Evolutionary conservation across 2,113 vertebrate species (phyloP).

Genomic region (Larimichthys crocea): DNA sequence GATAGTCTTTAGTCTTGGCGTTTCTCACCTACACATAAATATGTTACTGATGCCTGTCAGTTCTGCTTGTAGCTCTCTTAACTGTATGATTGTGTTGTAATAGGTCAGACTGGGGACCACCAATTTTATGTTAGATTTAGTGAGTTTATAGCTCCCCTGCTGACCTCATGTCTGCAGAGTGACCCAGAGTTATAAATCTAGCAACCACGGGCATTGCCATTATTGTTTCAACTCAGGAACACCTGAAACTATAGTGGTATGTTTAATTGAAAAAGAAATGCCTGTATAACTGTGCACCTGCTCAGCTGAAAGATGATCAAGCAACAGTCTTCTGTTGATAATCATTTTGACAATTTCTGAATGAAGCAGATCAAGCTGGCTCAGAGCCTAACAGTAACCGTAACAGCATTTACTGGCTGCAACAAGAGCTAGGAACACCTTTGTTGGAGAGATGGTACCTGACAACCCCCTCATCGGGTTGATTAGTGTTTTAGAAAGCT

Average conservation of each 20-base stretch:
- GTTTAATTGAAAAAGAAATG: no score
- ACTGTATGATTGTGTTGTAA: slow-evolving; percentile 13
- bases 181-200: slow-evolving; percentile 1
- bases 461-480: background rate
- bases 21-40: background rate
- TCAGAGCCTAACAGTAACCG: background rate
- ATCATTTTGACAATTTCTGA: background rate
- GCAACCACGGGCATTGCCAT: background rate
- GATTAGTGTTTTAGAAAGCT: slow-evolving; percentile 3
- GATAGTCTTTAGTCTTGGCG: background rate
- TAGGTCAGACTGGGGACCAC: slow-evolving; percentile 15
- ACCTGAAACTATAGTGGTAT: background rate
- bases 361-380: background rate
- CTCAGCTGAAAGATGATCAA: no score
- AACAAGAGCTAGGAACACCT: background rate
- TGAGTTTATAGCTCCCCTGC: background rate
- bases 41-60: background rate
- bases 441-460: background rate
- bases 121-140: slow-evolving; percentile 5
- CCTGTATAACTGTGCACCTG: no score
- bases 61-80: background rate
- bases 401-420: background rate
- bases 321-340: background rate
- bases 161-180: slow-evolving; percentile 1
- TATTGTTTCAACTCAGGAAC: slow-evolving; percentile 19